Evolutionary conservation across 1,140 invertebrate species (phyloP), one percentile per base, ranked within the genome.

Genomic region (Trissolcus basalis): DNA sequence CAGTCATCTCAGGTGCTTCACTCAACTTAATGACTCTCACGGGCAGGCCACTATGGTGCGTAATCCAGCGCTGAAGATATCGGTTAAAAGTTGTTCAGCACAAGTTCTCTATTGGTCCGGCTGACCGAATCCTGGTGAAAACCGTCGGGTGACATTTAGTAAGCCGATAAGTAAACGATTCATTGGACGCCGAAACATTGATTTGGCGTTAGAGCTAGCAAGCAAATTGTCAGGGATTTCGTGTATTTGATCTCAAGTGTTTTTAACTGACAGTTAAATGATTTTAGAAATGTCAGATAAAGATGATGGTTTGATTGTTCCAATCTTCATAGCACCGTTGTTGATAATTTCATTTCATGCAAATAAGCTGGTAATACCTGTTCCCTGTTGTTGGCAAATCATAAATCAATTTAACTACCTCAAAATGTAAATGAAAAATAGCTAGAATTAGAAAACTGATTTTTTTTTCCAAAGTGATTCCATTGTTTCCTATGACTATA

Each of bases 111-210:
- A 64, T 54, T 54, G 54, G 27, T 11, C 12, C 13, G 12, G 47
- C 50, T 47, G 60, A 54, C 50, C 50, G 15, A 64, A 64, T 64
- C 60, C 60, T 27, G 60, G 19, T 53, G 50, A 54, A 64, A 64
- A 64, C 54, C 60, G 53, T 43, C 47, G 39, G 53, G 41, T 64
- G 60, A 36, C 32, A 48, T 54, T 54, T 14, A 14, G 50, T 64
- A 64, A 64, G 60, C 50, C 50, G 60, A 64, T 64, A 64, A 64
- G 50, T 64, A 64, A 53, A 32, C 27, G 48, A 45, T 53, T 53
- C 60, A 53, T 53, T 63, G 10, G 19, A 12, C 11, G 7, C 45
- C 39, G 60, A 51, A 35, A 58, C 16, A 32, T 58, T 51, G 58
- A 67, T 44, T 39, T 12, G 33, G 15, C 35, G 36, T 43, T 3